phyloP scores from a whole-genome alignment of 2,113 vertebrate genomes.

The Tonatia bakeri region DNA sequence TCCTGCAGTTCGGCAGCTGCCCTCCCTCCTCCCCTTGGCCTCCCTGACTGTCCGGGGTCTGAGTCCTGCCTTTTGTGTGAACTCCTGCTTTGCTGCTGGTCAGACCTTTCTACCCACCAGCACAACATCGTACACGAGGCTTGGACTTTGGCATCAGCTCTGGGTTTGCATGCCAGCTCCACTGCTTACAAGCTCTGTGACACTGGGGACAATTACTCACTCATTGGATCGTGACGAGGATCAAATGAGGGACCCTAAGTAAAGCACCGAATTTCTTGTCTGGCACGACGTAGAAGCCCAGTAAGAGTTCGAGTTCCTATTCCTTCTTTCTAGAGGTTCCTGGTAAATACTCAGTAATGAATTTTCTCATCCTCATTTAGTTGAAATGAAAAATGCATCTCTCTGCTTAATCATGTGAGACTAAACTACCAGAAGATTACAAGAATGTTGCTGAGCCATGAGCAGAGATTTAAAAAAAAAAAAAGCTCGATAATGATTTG shows the following conservation, averaged over 20 bases:
- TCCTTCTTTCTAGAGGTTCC: not conserved
- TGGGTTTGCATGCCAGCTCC: not conserved
- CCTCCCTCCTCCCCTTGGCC: not conserved
- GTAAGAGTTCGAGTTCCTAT: not conserved
- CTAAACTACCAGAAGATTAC: not conserved
- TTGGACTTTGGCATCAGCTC: accelerated
- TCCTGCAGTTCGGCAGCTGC: accelerated
- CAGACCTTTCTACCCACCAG: not conserved
- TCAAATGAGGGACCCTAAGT: not conserved
- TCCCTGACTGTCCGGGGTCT: not conserved
- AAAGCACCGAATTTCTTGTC: not conserved
- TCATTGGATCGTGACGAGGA: not conserved
- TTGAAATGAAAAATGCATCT: not conserved
- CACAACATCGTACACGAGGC: accelerated
- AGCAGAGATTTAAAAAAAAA: not conserved
- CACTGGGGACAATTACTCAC: not conserved
- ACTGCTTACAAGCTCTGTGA: not conserved
- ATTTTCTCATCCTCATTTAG: conserved; percentile 22
- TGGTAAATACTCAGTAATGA: conserved; percentile 11
- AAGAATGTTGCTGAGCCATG: conserved; percentile 22
- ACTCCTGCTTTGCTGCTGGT: not conserved
- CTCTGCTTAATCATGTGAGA: conserved; percentile 12
- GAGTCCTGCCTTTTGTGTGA: not conserved
- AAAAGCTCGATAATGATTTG: not conserved
- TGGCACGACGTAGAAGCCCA: not conserved